Percentiles rank a stretch among this genome's conserved stretches.
phyloP scores from a whole-genome alignment of 2,797 vertebrate species.

The Pyrrhura leucotis region DNA sequence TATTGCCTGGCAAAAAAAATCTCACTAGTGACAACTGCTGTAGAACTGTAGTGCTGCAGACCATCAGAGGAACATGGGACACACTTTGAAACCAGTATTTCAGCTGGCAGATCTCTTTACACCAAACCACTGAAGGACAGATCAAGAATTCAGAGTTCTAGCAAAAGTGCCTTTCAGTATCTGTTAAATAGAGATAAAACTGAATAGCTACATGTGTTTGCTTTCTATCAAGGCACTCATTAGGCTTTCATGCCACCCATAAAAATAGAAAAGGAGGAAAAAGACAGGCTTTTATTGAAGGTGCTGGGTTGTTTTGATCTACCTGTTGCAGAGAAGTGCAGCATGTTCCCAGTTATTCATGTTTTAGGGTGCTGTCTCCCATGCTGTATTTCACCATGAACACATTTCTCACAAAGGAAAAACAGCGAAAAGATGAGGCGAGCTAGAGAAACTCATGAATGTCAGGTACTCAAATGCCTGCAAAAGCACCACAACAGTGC shows the following conservation, averaged over 20 bases:
- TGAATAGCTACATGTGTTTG: neutral
- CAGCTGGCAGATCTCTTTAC: neutral
- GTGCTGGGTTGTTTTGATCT: neutral
- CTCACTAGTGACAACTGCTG: neutral
- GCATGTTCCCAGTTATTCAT: neutral
- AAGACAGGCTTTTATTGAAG: neutral
- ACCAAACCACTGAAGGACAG: neutral
- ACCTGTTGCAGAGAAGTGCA: neutral
- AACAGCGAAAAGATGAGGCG: neutral
- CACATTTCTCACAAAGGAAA: neutral
- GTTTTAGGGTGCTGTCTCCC: neutral
- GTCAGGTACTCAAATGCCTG: neutral
- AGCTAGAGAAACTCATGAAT: neutral
- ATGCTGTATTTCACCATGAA: neutral
- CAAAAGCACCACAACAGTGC: neutral
- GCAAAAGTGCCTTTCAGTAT: neutral
- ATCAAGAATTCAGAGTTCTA: neutral
- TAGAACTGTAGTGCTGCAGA: neutral
- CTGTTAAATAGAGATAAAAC: neutral
- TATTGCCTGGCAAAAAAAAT: neutral
- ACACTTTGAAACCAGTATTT: neutral
- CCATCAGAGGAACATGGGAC: neutral
- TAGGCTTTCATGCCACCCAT: neutral
- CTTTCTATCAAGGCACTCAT: neutral
- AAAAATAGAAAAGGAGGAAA: neutral